Evolutionary conservation across 2,113 vertebrate species (phyloP).

Genomic region (Fulica atra): DNA sequence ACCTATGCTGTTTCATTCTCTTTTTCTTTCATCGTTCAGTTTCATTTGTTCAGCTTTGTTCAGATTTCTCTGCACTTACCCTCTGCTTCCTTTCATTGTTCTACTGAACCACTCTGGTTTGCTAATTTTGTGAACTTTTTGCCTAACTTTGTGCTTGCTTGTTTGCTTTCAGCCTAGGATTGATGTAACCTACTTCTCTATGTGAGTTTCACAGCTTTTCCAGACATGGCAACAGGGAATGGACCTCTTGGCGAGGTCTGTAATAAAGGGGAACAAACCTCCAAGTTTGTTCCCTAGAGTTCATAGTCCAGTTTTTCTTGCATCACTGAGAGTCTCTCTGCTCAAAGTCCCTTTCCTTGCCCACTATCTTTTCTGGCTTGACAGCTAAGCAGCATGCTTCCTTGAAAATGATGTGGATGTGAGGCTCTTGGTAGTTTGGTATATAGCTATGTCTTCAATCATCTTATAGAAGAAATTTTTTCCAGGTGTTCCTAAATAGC

Average conservation of each 20-base stretch:
- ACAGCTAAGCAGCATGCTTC: neutral
- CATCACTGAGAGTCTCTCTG: neutral
- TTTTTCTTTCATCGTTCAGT: neutral
- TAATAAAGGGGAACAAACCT: neutral
- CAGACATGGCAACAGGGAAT: neutral
- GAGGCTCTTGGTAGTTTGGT: neutral
- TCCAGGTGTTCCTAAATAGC: neutral
- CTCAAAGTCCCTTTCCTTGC: neutral
- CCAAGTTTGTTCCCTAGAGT: neutral
- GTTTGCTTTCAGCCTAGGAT: neutral
- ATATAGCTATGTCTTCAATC: too few species aligned
- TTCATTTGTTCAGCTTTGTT: neutral
- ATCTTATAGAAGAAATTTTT: neutral
- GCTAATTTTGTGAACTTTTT: neutral
- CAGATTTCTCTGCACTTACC: neutral
- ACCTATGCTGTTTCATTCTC: neutral
- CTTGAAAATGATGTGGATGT: neutral
- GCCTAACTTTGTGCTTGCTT: neutral
- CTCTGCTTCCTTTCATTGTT: neutral
- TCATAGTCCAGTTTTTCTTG: neutral
- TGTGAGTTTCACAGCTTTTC: neutral
- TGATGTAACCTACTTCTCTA: neutral
- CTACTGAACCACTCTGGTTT: neutral
- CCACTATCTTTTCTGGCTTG: neutral
- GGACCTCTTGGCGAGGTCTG: neutral